Percentiles rank a stretch among this genome's conserved stretches.
Conservation (phyloP, 2,888 invertebrate species). For the Brenthis ino region DNA sequence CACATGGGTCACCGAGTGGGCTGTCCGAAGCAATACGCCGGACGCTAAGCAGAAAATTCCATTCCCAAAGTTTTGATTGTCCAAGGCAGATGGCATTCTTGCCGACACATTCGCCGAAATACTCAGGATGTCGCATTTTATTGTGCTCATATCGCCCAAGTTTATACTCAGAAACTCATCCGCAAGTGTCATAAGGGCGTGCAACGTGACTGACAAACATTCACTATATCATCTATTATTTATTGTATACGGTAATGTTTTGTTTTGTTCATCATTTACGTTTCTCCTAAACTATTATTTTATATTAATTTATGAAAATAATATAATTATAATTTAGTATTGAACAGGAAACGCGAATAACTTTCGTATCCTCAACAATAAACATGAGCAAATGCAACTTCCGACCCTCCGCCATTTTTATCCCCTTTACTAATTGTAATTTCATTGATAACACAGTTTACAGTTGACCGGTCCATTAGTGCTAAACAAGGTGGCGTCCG, state of each 20-base stretch:
- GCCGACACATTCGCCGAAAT: conserved; percentile 71
- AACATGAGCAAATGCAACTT: conserved; percentile 66
- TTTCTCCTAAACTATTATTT: neutral
- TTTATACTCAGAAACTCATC: conserved; percentile 64
- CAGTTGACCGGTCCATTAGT: conserved; percentile 83
- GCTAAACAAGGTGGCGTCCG: conserved; percentile 79
- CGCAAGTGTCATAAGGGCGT: conserved; percentile 60
- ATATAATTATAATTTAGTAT: neutral
- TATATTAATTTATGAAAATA: no score
- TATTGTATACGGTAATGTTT: conserved; percentile 21
- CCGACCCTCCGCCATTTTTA: conserved; percentile 75
- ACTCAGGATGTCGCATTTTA: conserved; percentile 68
- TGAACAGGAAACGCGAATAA: conserved; percentile 43
- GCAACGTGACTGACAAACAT: conserved; percentile 36
- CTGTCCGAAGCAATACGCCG: conserved; percentile 67
- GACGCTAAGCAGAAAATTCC: conserved; percentile 80
- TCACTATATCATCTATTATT: conserved; percentile 31
- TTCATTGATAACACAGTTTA: conserved; percentile 83
- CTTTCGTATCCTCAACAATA: conserved; percentile 51
- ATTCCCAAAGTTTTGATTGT: conserved; percentile 81
- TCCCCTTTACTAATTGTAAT: conserved; percentile 79
- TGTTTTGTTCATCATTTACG: neutral
- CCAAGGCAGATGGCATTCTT: conserved; percentile 80
- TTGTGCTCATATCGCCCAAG: conserved; percentile 72
- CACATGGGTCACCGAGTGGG: conserved; percentile 41